These are phyloP conservation scores for Ammospiza nelsoni DNA, from an alignment of 2,113 vertebrate species.

Conservation along the genomic window DNA sequence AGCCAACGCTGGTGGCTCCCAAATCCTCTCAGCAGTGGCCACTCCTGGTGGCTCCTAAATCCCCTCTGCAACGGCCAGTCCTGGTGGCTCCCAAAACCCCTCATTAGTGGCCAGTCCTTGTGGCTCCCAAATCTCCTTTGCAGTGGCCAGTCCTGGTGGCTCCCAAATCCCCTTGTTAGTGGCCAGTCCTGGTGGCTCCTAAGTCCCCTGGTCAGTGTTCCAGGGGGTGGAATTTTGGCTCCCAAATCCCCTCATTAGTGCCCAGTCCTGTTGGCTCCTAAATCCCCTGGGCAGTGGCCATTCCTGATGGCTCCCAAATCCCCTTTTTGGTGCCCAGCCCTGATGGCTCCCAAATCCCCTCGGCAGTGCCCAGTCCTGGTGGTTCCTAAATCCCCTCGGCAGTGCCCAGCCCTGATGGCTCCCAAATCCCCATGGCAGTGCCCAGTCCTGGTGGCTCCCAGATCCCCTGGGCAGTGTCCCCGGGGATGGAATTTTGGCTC, in stretches of 20 bases:
- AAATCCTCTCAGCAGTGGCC: too few relatives aligned
- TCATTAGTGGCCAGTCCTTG: not conserved
- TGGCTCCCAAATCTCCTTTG: not conserved
- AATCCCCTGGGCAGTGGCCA: not conserved
- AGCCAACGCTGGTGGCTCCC: not conserved
- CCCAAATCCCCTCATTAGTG: not conserved
- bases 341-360: too few relatives aligned
- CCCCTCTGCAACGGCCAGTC: rapidly evolving
- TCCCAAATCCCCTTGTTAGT: not conserved
- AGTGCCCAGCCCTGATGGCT: too few relatives aligned
- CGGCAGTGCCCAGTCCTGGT: not conserved
- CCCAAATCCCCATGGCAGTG: too few relatives aligned
- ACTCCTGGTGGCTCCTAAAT: too few relatives aligned
- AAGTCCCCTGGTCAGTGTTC: too few relatives aligned
- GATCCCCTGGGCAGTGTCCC: not conserved
- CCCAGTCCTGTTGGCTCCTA: not conserved
- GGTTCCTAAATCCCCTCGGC: not conserved
- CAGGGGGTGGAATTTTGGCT: not conserved
- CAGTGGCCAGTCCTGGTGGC: not conserved
- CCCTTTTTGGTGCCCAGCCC: rapidly evolving
- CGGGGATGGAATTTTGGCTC: not conserved
- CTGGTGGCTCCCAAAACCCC: not conserved
- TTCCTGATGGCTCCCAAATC: not conserved
- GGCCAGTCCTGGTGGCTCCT: not conserved
- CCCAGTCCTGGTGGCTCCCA: not conserved